These are phyloP conservation scores for Riptortus pedestris DNA, from an alignment of 1,140 invertebrate genomes.

Conservation along the genomic window DNA sequence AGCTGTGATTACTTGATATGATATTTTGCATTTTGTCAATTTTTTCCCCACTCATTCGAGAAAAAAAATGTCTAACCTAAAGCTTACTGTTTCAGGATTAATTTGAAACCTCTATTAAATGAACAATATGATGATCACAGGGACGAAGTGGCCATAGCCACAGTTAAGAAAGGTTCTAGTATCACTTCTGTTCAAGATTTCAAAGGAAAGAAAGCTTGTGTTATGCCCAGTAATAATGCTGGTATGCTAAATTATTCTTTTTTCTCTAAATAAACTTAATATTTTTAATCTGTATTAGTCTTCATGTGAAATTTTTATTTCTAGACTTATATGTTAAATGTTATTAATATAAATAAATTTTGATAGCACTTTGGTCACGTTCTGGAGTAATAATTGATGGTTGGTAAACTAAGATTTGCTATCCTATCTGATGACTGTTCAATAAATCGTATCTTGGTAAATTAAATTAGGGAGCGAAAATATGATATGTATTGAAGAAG, in stretches of 20 bases:
- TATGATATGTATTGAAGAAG: too few species aligned
- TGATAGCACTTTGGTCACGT: neutral
- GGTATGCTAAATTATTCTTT: too few species aligned
- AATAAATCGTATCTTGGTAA: too few species aligned
- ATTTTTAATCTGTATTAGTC: neutral
- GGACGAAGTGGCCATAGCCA: conserved; percentile 45
- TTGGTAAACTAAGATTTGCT: too few species aligned
- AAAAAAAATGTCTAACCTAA: too few species aligned
- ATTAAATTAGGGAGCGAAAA: too few species aligned
- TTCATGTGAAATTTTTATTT: neutral
- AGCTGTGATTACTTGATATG: too few species aligned
- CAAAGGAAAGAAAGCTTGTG: conserved; percentile 47
- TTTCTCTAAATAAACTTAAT: neutral
- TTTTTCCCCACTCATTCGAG: too few species aligned
- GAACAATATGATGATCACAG: conserved; percentile 42
- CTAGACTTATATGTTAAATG: neutral
- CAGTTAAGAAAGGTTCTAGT: conserved; percentile 42
- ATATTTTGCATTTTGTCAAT: too few species aligned
- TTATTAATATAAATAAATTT: neutral
- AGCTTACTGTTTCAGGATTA: conserved; percentile 26
- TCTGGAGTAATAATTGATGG: too few species aligned
- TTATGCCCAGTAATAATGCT: conserved; percentile 33
- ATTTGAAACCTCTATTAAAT: conserved; percentile 41
- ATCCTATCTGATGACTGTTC: too few species aligned
- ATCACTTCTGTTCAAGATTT: conserved; percentile 39